phyloP scores from a whole-genome alignment of 2,797 vertebrate genomes.

The Mus spretus region DNA sequence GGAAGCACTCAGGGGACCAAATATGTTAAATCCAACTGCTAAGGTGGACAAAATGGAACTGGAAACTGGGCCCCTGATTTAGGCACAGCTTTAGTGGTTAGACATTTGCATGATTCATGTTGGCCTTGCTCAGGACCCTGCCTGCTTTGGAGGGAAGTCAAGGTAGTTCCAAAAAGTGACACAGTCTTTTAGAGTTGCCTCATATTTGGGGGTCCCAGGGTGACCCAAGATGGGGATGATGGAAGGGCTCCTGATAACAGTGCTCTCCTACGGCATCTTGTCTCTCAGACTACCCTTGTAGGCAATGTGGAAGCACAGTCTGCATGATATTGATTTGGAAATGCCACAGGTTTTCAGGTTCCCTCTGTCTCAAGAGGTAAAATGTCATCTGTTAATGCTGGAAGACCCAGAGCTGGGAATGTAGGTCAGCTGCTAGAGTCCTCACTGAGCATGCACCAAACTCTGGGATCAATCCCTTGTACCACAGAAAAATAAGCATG shows the following conservation, averaged over 20 bases:
- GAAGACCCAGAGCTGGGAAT: background rate
- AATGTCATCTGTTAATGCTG: background rate
- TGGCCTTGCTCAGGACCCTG: background rate
- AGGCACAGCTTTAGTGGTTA: background rate
- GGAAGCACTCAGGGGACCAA: background rate
- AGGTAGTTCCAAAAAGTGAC: background rate
- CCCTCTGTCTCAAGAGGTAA: background rate
- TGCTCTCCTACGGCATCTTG: background rate
- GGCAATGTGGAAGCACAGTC: background rate
- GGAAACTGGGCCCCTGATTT: background rate
- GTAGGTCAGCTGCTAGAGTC: background rate
- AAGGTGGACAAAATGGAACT: background rate
- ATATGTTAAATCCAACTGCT: background rate
- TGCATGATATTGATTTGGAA: background rate
- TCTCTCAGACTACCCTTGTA: background rate
- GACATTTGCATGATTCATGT: fast-evolving
- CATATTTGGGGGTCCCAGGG: background rate
- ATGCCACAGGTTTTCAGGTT: background rate
- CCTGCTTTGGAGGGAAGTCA: background rate
- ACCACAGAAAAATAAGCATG: background rate
- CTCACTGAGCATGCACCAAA: background rate
- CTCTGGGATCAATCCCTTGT: background rate
- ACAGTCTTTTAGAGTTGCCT: background rate
- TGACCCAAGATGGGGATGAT: background rate
- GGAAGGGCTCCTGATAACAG: background rate